These are phyloP conservation scores for Myxocyprinus asiaticus DNA, from an alignment of 2,113 vertebrate genomes.

Conservation along the genomic window DNA sequence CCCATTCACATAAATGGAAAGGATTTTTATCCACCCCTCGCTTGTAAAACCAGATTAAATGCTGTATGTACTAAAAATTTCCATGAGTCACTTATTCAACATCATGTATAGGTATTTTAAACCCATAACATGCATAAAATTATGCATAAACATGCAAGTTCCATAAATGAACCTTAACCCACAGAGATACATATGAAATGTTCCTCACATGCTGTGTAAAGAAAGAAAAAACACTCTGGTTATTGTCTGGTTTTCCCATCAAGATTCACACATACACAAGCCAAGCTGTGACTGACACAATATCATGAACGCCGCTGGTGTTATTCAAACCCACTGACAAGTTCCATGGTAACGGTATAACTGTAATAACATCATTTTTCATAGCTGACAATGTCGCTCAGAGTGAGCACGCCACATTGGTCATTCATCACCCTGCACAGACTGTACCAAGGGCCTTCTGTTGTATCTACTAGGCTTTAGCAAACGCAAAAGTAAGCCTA, in stretches of 20 bases:
- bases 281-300: background rate
- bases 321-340: slow-evolving; percentile 48
- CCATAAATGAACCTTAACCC: too few relatives aligned
- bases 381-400: slow-evolving; percentile 50
- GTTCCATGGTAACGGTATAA: slow-evolving; percentile 48
- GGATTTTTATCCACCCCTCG: background rate
- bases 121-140: too few relatives aligned
- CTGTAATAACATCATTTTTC: slow-evolving; percentile 55
- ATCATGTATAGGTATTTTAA: background rate
- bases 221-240: background rate
- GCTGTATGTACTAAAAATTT: background rate
- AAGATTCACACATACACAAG: background rate
- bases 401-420: slow-evolving; percentile 34
- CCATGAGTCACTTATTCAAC: background rate
- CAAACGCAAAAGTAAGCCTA: slow-evolving; percentile 1
- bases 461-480: background rate
- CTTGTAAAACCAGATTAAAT: background rate
- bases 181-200: too few relatives aligned
- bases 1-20: background rate
- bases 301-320: slow-evolving; percentile 23
- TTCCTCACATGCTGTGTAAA: background rate
- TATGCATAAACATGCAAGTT: too few relatives aligned
- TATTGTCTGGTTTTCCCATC: background rate
- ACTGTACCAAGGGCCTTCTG: slow-evolving; percentile 13
- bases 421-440: slow-evolving; percentile 49